Conservation (phyloP, 2,888 invertebrate genomes). For the Baccha elongata region DNA sequence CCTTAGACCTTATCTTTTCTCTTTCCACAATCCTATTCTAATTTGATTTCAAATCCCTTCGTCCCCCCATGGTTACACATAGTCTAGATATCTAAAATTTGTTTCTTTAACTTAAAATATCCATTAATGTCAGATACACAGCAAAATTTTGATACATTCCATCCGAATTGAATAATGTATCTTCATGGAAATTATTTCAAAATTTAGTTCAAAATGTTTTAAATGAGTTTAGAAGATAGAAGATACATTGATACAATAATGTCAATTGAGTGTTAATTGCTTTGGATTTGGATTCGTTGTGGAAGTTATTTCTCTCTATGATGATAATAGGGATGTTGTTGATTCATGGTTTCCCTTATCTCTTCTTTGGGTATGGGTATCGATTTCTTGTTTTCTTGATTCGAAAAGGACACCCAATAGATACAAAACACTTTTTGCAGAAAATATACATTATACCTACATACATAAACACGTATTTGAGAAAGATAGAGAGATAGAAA, state of each 20-base stretch:
- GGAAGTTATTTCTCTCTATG: slow-evolving; percentile 16
- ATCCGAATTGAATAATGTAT: neutral
- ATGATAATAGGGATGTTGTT: neutral
- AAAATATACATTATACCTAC: neutral
- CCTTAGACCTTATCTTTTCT: neutral
- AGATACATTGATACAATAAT: slow-evolving; percentile 51
- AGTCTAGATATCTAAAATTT: slow-evolving; percentile 39
- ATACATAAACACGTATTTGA: neutral
- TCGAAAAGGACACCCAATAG: neutral
- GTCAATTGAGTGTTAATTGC: slow-evolving; percentile 65
- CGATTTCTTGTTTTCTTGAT: slow-evolving; percentile 23
- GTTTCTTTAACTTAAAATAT: slow-evolving; percentile 36
- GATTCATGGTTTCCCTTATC: neutral
- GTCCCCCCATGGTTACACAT: neutral
- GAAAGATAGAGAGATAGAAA: neutral
- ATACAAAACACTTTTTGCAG: neutral
- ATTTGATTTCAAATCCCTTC: slow-evolving; percentile 31
- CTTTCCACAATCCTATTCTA: slow-evolving; percentile 37
- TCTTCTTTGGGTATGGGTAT: neutral
- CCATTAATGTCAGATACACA: slow-evolving; percentile 59
- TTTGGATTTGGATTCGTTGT: slow-evolving; percentile 46
- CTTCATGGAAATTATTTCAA: slow-evolving; percentile 12
- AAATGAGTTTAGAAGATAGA: neutral
- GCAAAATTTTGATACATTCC: slow-evolving; percentile 2
- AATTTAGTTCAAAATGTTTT: slow-evolving; percentile 20